Base-by-base conservation (phyloP, 1,140 invertebrate species). In the Bombus sylvicola region DNA sequence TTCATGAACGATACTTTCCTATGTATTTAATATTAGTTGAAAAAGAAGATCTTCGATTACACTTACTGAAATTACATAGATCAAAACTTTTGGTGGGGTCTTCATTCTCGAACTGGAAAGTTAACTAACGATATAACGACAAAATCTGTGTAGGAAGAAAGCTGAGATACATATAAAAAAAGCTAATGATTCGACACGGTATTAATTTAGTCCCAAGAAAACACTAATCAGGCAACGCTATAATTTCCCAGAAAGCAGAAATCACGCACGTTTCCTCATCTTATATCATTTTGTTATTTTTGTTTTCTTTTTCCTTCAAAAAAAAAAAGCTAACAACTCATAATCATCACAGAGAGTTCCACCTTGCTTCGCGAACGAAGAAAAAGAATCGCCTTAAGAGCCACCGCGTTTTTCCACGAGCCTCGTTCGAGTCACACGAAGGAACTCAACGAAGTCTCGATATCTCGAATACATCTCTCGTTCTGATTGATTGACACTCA, bases 401-500 rank as follows among this genome's bases (percentile, higher is more conserved):
- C 34, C 18, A 13, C 4, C 72, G n/a, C 73, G 41, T 53, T 53
- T 75, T 75, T 75, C 73, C 43, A 31, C 2, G 2, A 66, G 69
- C 39, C 15, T 31, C 28, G 59, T n/a, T n/a, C 59, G 28, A 68
- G 34, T 59, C 62, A 13, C 31, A 71, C 34, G 79, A 62, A n/a
- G 13, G 47, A 37, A 18, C 31, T 59, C 18, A 34, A 73, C 34
- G 5, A 75, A 66, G 25, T 39, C 18, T 31, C 68, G 13, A 39
- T 72, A 59, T 71, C 41, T 75, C 39, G 28, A 79, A 59, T 57
- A 43, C 75, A 71, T 66, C 62, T 64, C n/a, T 25, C 47, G 41
- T 62, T 79, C 66, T 41, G 53, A 68, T 37, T 68, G 76, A 89
- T 89, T 66, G 75, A 43, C 69, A 59, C 69, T 22, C 59, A 68